Base-by-base conservation (phyloP, 2,888 invertebrate genomes). In the Xiphydria camelus region DNA sequence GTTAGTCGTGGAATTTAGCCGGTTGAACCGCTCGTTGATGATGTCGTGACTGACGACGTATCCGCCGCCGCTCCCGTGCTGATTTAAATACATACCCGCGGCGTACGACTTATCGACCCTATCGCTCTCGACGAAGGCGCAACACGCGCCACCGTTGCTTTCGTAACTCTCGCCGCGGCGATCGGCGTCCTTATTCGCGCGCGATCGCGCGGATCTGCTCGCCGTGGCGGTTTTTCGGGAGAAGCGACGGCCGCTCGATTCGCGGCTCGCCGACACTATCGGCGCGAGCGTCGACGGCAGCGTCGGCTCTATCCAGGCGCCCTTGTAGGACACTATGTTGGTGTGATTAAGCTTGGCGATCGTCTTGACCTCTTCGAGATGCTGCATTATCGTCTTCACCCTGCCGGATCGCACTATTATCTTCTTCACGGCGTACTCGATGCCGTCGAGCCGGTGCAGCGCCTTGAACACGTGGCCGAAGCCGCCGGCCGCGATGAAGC, bases 251-350 rank as follows among this genome's bases (percentile, higher is more conserved):
- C n/a, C n/a, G 15, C 12, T 29, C 12, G 12, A 15, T 14, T 15
- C 15, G 2, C 2, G 12, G 7, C 12, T 29, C 6, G 6, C 10
- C 1, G 10, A 26, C 7, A 14, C 6, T 15, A 9, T 23, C 6
- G 41, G 18, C 35, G 22, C 26, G n/a, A 21, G 22, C 21, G 17
- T 44, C n/a, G 51, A 48, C 1, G 51, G 51, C 19, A 51, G 46
- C 4, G 46, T 53, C 15, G 83, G 81, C 72, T 91, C 91, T 20
- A 91, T 74, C 91, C 91, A 91, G 0, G 91, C 90, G 0, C 86
- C 86, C 77, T 91, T 90, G 64, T 91, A 91, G 15, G 88, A 84
- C 4, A 91, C 89, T 51, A 91, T 87, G 68, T 91, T 89, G 0
- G 84, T 81, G 76, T 91, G 91, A 64, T 88, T 86, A 18, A 91